Base-by-base conservation (phyloP, 2,888 invertebrate species). In the Homarus gammarus region DNA sequence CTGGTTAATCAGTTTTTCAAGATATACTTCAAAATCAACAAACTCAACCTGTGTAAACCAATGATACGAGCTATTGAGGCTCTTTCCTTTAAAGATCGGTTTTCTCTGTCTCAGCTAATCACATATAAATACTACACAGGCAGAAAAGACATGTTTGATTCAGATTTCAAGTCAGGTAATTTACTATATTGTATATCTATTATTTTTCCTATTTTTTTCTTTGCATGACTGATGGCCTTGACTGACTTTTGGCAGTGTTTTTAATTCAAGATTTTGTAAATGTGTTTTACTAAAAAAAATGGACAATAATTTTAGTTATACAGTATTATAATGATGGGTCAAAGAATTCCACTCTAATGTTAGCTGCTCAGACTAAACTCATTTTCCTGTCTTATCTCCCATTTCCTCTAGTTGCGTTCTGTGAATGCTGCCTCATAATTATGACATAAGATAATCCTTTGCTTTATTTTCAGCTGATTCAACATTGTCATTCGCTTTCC, bases 71-170 rank as follows among this genome's bases (percentile, higher is more conserved):
- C 99, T 0, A 99, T 99, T 92, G 99, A 99, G 93, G 97, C 98
- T 27, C 97, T 97, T 27, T 96, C 96, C 0, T 96, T 97, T 92
- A 98, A 98, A 94, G 97, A 98, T 87, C 96, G 96, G 90, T 99
- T 99, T 94, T 96, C 97, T 0, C 94, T 99, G 90, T 97, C 98
- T 15, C 99, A 99, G 93, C 97, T 97, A 93, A 97, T 99, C 85
- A 99, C 99, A 0, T 99, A 99, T 94, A 97, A 97, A 93, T 99
- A 99, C 94, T 99, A 98, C 94, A 98, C 99, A 31, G 99, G 99
- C 0, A 95, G 99, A 49, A 99, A 99, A 94, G 98, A 98, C 2
- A 99, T 99, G 98, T 99, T 99, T 94, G 99, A 99, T 94, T 98
- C 98, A 86, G 98, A 99, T 93, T 98, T 98, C 93, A 96, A 96